phyloP scores from a whole-genome alignment of 2,113 vertebrate species.

The Butorides virescens region DNA sequence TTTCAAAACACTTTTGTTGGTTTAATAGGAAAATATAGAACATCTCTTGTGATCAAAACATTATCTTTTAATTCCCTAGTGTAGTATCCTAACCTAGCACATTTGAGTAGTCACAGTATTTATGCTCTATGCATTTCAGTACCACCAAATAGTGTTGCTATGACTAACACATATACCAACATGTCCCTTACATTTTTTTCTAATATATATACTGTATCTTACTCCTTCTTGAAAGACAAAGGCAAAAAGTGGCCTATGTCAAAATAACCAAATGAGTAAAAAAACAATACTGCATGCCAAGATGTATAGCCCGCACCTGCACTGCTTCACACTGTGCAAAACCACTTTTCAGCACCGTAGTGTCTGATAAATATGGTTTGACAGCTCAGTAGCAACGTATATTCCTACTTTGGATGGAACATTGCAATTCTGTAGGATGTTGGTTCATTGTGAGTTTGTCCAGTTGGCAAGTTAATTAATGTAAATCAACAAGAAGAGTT shows the following conservation, averaged over 20 bases:
- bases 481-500: background rate
- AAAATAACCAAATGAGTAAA: background rate
- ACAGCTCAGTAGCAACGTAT: background rate
- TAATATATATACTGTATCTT: background rate
- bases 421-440: background rate
- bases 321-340: background rate
- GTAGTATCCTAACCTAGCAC: background rate
- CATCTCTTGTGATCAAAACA: background rate
- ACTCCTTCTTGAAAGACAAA: background rate
- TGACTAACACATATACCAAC: background rate
- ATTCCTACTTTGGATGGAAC: background rate
- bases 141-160: background rate
- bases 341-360: background rate
- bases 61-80: background rate
- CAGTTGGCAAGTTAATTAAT: slow-evolving; percentile 30
- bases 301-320: background rate
- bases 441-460: slow-evolving; percentile 5
- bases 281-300: background rate
- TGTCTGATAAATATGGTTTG: background rate
- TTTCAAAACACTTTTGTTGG: background rate
- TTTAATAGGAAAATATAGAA: background rate
- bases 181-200: background rate
- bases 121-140: background rate
- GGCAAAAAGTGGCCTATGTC: background rate
- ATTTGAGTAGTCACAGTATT: background rate